Base-by-base conservation (phyloP, 2,113 vertebrate species). In the Centrocercus urophasianus region DNA sequence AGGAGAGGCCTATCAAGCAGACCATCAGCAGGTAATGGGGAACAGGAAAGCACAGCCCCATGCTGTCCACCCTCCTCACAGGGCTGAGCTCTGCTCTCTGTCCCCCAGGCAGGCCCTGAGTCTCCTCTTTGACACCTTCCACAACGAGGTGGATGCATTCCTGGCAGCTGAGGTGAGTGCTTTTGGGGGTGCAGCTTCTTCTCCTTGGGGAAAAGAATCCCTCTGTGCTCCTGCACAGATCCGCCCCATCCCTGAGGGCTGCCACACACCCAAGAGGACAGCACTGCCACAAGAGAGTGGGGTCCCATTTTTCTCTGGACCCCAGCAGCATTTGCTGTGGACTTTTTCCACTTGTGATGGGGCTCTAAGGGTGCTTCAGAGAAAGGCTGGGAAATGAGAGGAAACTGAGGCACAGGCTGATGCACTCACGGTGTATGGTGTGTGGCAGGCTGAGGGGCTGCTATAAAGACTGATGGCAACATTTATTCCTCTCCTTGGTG, bases 1-100 rank as follows among this genome's bases (percentile, higher is more conserved):
- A 99, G 94, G 99, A 99, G 96, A 98, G 99, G 40, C 99, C 99
- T 42, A 98, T 99, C 96, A 99, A 98, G 82, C 99, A 99, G 97
- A 99, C 99, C 8, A 98, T 99, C 93, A 99, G 99, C 97, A 99
- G 98, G 99, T 99, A 84, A 70, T 10, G 61, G 52, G 75, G 60
- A 11, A 5, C 20, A 3, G 0, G 1, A 87, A 11, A 67, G 21
- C 54, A 16, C 1, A 0, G 3, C 2, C 17, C 36, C 1, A 0
- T 0, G 2, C 30, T 2, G 1, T 4, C 6, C 43, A 25, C 10
- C 40, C 5, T 0, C 56, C 63, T 13, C 13, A 43, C 5, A 0
- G 75, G 69, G 56, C 88, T 96, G 45, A 97, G 77, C 48, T 61
- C 66, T 63, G 17, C 45, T 61, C 42, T 80, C 54, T 96, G 19